Conservation (phyloP, 2,797 vertebrate genomes). For the Esox masquinongy region DNA sequence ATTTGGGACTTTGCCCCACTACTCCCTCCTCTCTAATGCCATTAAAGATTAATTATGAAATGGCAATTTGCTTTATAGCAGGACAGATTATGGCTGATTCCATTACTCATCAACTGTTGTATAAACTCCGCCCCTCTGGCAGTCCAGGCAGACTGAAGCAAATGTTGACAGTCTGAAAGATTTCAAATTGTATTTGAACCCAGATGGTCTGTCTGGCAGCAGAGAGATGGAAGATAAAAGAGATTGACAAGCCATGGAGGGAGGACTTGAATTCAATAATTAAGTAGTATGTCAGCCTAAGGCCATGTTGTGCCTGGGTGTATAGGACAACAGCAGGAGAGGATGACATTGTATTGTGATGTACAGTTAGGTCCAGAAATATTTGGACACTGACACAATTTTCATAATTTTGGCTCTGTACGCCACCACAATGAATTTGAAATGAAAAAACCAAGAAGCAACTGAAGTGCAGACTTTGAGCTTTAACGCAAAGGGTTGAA, state of each 20-base stretch:
- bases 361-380: background rate
- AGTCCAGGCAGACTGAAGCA: background rate
- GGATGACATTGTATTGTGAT: background rate
- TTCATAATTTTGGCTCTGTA: too few relatives aligned
- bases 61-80: slow-evolving; percentile 55
- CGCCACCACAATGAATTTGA: too few relatives aligned
- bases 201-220: slow-evolving; percentile 1
- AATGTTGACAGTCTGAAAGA: slow-evolving; percentile 37
- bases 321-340: slow-evolving; percentile 15
- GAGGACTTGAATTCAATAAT: slow-evolving; percentile 43
- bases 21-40: slow-evolving; percentile 36
- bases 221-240: slow-evolving; percentile 7
- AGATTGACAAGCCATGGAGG: slow-evolving; percentile 5
- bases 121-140: slow-evolving; percentile 11
- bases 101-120: slow-evolving; percentile 48
- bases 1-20: background rate
- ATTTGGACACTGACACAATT: too few relatives aligned
- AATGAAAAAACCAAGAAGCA: too few relatives aligned
- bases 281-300: slow-evolving; percentile 33
- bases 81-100: slow-evolving; percentile 60
- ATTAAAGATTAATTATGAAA: slow-evolving; percentile 69
- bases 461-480: too few relatives aligned
- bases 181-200: background rate
- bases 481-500: too few relatives aligned
- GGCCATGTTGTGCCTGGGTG: slow-evolving; percentile 8